phyloP scores from a whole-genome alignment of 1,140 invertebrate species.

The Drosophila arizonae region DNA sequence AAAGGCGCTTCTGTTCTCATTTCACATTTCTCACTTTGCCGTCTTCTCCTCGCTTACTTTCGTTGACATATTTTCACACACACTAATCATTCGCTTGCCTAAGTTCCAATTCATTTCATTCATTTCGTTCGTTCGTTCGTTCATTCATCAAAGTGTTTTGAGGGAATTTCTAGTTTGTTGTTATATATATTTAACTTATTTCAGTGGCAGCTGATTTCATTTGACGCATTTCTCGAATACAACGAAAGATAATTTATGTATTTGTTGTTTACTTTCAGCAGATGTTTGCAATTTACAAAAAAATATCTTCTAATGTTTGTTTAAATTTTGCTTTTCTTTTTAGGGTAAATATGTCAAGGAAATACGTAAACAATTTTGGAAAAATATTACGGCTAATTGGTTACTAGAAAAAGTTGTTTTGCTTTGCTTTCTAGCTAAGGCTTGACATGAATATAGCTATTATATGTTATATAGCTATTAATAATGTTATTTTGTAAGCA shows the following conservation, averaged over 20 bases:
- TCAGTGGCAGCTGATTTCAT: conserved; percentile 60
- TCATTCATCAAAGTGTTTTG: conserved; percentile 40
- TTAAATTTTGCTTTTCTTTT: conserved; percentile 11
- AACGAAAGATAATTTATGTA: conserved; percentile 50
- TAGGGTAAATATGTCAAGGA: conserved; percentile 73
- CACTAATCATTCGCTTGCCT: conserved; percentile 58
- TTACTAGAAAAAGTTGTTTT: too few relatives aligned
- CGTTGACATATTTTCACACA: conserved; percentile 66
- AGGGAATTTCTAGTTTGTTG: conserved; percentile 34
- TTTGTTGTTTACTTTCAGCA: conserved; percentile 60
- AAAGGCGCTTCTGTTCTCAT: conserved; percentile 24
- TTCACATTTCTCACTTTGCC: conserved; percentile 10
- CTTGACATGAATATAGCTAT: neutral
- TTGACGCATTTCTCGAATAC: conserved; percentile 40
- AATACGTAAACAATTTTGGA: conserved; percentile 45
- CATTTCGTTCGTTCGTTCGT: conserved; percentile 14
- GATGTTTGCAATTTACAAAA: conserved; percentile 62
- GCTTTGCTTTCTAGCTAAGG: neutral
- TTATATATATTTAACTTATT: conserved; percentile 38
- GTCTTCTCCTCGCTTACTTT: conserved; percentile 50
- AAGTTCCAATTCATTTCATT: conserved; percentile 22
- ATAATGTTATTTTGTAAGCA: neutral
- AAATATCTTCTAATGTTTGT: conserved; percentile 30
- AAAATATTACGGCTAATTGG: conserved; percentile 9
- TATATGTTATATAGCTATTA: neutral